Evolutionary conservation across 2,113 vertebrate species (phyloP), one percentile per base, ranked within the genome.

Genomic region (Aspiorhynchus laticeps): DNA sequence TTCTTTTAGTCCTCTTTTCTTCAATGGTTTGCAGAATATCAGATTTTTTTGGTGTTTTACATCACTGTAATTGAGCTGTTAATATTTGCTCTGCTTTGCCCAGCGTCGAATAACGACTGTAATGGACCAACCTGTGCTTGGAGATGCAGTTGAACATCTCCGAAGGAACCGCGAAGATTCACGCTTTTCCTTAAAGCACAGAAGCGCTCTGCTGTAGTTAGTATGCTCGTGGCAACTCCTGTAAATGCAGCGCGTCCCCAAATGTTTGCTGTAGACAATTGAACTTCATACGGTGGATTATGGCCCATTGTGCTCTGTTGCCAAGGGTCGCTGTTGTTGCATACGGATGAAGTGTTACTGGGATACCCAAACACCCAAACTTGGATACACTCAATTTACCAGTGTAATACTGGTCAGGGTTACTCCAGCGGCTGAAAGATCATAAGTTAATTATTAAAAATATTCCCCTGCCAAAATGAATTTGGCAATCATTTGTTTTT

Each of bases 251-350:
- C 9, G 3, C 9, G 14, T 59, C 48, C 53, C 63, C 21, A 10
- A 84, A 67, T 53, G 65, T 86, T 86, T 88, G 63, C 80, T 38
- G 74, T 74, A 48, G 67, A 51, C 61, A 87, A 67, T 51, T 76
- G 80, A 65, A 19, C 85, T 61, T 41, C 67, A 33, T 84, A 56
- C 17, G 43, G 80, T 24, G 38, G n/a, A 46, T 71, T 86, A 65
- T 80, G 46, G 56, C 28, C 56, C 59, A 81, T 86, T 87, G 80
- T 84, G 46, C 28, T 81, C 46, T 1, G 81, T 85, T 36, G 51
- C 71, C 71, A 61, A 51, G 61, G 38, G 24, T 63, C 48, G 10
- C 76, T 77, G 56, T 71, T 86, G 31, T 83, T 77, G 79, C 83
- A 79, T 79, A 80, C 24, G 77, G 82, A 76, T 51, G n/a, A 82